phyloP scores from a whole-genome alignment of 2,888 invertebrate species.

The Cantharis flavilabris region DNA sequence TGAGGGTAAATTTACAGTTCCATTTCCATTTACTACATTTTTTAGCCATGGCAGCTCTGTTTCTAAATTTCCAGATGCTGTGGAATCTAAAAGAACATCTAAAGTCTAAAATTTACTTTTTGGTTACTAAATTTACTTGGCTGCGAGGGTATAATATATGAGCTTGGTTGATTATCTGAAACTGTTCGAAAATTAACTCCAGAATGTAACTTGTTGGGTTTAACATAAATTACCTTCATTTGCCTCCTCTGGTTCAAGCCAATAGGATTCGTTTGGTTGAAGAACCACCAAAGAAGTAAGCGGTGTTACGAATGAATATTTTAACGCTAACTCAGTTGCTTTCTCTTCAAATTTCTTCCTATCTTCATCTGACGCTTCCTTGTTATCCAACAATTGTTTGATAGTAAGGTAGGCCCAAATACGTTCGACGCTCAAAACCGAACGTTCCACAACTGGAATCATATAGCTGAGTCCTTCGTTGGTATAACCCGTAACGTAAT shows the following conservation, averaged over 20 bases:
- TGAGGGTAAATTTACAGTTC: neutral
- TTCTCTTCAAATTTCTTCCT: conserved; percentile 53
- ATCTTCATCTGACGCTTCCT: conserved; percentile 40
- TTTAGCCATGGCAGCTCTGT: conserved; percentile 13
- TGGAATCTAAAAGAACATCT: neutral
- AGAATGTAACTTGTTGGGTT: too few relatives aligned
- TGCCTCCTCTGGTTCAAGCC: neutral
- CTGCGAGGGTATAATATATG: neutral
- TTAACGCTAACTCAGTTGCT: conserved; percentile 61
- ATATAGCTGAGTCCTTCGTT: neutral
- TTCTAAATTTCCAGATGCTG: neutral
- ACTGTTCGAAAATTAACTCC: too few relatives aligned
- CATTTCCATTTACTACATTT: neutral
- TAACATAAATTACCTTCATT: neutral
- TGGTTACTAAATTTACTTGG: neutral
- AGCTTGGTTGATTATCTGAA: neutral
- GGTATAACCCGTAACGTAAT: neutral
- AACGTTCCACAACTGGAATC: conserved; percentile 1
- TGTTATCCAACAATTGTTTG: conserved; percentile 64
- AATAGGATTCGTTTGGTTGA: conserved; percentile 60
- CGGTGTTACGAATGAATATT: conserved; percentile 71
- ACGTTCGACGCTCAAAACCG: conserved; percentile 52
- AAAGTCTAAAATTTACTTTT: too few relatives aligned
- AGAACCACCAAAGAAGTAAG: conserved; percentile 70
- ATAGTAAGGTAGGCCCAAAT: conserved; percentile 72